Percentiles rank a stretch among this genome's conserved stretches.
Evolutionary conservation across 2,888 invertebrate species (phyloP).

Genomic region (Polyommatus iphigenia): DNA sequence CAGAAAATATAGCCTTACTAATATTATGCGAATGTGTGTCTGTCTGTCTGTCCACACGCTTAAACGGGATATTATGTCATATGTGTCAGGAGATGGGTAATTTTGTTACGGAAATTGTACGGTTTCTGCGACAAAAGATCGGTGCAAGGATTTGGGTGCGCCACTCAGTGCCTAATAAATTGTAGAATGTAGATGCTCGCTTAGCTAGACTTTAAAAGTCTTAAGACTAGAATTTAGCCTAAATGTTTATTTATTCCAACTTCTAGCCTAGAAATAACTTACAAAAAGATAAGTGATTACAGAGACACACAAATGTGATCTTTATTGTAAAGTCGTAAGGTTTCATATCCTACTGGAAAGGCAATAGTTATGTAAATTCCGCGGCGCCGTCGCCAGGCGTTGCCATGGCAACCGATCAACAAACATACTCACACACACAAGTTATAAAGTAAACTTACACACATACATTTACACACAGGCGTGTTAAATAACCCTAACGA

Average conservation of each 20-base stretch:
- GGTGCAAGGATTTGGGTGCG: too few relatives aligned
- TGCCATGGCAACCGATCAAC: slow-evolving; percentile 16
- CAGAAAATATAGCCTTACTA: background rate
- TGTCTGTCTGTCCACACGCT: background rate
- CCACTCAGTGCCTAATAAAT: background rate
- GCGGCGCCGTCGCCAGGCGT: background rate
- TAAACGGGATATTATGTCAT: too few relatives aligned
- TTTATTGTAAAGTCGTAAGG: background rate
- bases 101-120: background rate
- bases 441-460: background rate
- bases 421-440: slow-evolving; percentile 20
- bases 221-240: background rate
- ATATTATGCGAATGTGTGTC: background rate
- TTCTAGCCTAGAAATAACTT: background rate
- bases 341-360: background rate
- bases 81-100: too few relatives aligned
- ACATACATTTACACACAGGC: background rate
- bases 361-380: slow-evolving; percentile 17
- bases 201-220: background rate
- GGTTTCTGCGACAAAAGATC: background rate
- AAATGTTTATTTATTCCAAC: background rate
- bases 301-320: background rate
- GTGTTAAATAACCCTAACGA: background rate
- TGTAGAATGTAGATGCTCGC: background rate
- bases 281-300: background rate